Conservation (phyloP, 2,888 invertebrate species). For the Thereva nobilitata region DNA sequence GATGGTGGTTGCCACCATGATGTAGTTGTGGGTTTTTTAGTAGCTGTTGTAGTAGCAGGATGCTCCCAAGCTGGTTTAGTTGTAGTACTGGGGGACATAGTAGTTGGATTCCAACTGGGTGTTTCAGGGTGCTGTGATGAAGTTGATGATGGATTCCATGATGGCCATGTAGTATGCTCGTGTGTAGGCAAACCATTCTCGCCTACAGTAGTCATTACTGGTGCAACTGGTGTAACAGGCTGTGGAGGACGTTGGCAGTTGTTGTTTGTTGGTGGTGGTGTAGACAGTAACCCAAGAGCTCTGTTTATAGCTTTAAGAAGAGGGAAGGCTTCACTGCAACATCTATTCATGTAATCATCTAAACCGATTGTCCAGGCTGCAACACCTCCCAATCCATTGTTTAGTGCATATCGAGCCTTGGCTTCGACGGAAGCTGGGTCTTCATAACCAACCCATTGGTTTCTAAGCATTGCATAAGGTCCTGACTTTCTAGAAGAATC, state of each 20-base stretch:
- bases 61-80: slow-evolving; percentile 50
- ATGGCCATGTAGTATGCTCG: slow-evolving; percentile 53
- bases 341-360: slow-evolving; percentile 84
- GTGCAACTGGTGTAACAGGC: slow-evolving; percentile 76
- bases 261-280: slow-evolving; percentile 60
- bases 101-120: slow-evolving; percentile 50
- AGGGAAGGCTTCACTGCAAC: slow-evolving; percentile 79
- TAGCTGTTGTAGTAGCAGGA: slow-evolving; percentile 51
- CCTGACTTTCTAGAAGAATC: slow-evolving; percentile 64
- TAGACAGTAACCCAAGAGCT: slow-evolving; percentile 68
- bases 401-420: slow-evolving; percentile 76
- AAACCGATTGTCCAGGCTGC: slow-evolving; percentile 87
- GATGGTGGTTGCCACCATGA: slow-evolving; percentile 56
- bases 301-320: slow-evolving; percentile 76
- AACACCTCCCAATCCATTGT: slow-evolving; percentile 76
- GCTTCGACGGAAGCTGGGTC: slow-evolving; percentile 74
- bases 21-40: slow-evolving; percentile 48
- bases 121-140: slow-evolving; percentile 49
- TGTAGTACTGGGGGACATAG: slow-evolving; percentile 45
- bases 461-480: slow-evolving; percentile 76
- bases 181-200: slow-evolving; percentile 61
- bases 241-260: slow-evolving; percentile 73
- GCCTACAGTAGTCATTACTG: slow-evolving; percentile 71
- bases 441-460: slow-evolving; percentile 92
- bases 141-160: slow-evolving; percentile 47